Evolutionary conservation across 2,888 invertebrate genomes (phyloP).

Genomic region (Lasiommata megera): DNA sequence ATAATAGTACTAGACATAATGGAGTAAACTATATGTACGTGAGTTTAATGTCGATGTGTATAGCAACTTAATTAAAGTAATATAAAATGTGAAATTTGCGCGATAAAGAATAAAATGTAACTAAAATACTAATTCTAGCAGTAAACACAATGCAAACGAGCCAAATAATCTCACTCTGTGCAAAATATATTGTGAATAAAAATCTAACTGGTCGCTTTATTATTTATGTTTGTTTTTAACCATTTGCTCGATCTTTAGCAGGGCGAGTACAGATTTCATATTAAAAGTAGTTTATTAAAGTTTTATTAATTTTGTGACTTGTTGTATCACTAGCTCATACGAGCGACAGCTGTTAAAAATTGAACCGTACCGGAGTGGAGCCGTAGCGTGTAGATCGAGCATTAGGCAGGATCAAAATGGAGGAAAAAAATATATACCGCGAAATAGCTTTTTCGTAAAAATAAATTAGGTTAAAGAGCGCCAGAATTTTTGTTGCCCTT

Average conservation of each 20-base stretch:
- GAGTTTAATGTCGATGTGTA: slow-evolving; percentile 13
- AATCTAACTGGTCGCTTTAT: background rate
- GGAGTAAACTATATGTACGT: slow-evolving; percentile 6
- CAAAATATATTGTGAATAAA: background rate
- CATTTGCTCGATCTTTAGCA: too few relatives aligned
- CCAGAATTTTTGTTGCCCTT: background rate
- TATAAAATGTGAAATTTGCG: background rate
- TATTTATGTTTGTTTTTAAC: too few relatives aligned
- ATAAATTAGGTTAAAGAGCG: background rate
- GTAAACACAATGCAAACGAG: slow-evolving; percentile 4
- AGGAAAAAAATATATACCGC: background rate
- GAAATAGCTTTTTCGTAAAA: too few relatives aligned
- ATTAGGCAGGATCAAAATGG: background rate
- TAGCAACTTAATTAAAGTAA: slow-evolving; percentile 8
- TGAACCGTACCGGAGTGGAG: background rate
- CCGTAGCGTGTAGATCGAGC: background rate
- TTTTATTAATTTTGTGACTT: too few relatives aligned
- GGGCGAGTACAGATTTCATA: too few relatives aligned
- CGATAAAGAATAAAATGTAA: background rate
- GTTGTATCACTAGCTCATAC: too few relatives aligned
- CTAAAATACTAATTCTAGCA: background rate
- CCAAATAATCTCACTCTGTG: background rate
- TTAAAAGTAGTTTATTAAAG: too few relatives aligned
- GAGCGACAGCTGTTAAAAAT: too few relatives aligned
- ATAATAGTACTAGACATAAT: background rate